Percentiles rank a stretch among this genome's conserved stretches.
These are phyloP conservation scores for Campoletis raptor DNA, from an alignment of 2,888 invertebrate species.

Conservation along the genomic window DNA sequence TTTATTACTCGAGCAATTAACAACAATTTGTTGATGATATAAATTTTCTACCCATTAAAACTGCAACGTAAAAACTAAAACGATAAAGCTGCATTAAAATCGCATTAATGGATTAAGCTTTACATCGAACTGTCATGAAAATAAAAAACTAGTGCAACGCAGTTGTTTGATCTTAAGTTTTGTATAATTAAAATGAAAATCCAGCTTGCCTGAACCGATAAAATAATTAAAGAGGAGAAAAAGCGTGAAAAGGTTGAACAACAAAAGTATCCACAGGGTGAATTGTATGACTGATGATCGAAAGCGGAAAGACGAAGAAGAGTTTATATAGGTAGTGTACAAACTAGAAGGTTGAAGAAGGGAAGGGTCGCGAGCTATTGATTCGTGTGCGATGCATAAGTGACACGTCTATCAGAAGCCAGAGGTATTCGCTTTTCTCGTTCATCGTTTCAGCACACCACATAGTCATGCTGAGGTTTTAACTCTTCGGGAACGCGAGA, in stretches of 20 bases:
- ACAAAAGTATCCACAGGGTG: conserved; percentile 63
- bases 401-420: conserved; percentile 84
- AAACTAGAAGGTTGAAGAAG: conserved; percentile 75
- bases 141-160: no score
- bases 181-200: not conserved
- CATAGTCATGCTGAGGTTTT: conserved; percentile 85
- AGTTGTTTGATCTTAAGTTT: no score
- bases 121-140: no score
- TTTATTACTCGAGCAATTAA: no score
- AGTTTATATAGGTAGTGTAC: conserved; percentile 68
- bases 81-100: no score
- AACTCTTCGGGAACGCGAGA: conserved; percentile 80
- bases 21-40: no score
- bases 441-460: conserved; percentile 69
- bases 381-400: conserved; percentile 83
- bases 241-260: conserved; percentile 1
- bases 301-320: conserved; percentile 51
- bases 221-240: conserved; percentile 23
- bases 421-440: conserved; percentile 70
- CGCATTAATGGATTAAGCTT: no score
- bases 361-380: conserved; percentile 77
- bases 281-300: conserved; percentile 81
- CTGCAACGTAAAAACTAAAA: no score
- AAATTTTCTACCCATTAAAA: no score
- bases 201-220: not conserved